Percentiles rank a stretch among this genome's conserved stretches.
Evolutionary conservation across 2,888 invertebrate species (phyloP).

Genomic region (Bombylius discolor): DNA sequence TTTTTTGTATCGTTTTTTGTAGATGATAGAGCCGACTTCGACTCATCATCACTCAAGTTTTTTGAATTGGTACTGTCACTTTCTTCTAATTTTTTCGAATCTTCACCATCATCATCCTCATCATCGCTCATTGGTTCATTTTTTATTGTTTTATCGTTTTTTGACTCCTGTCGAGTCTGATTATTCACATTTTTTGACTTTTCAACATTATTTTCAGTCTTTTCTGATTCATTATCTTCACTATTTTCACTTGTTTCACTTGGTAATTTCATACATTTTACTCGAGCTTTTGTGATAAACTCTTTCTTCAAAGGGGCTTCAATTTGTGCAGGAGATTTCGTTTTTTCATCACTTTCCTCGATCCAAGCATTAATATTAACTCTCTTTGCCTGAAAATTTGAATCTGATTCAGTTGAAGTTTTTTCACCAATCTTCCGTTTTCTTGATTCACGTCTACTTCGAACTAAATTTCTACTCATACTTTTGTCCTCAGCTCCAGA

Average conservation of each 20-base stretch:
- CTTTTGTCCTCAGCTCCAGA: conserved; percentile 5
- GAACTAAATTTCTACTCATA: conserved; percentile 6
- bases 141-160: neutral
- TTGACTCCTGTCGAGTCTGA: neutral
- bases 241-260: conserved; percentile 8
- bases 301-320: neutral
- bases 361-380: neutral
- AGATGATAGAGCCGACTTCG: neutral
- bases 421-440: conserved; percentile 8
- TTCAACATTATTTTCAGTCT: neutral
- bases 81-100: neutral
- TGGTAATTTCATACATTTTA: conserved; percentile 8
- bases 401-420: conserved; percentile 15
- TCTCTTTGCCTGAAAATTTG: conserved; percentile 4
- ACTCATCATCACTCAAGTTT: neutral
- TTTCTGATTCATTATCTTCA: neutral
- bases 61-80: neutral
- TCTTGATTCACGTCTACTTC: conserved; percentile 5
- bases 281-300: conserved; percentile 10
- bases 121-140: neutral
- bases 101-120: neutral
- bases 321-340: neutral
- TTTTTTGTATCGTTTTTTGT: conserved; percentile 2
- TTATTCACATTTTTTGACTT: neutral
- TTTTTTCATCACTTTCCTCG: neutral